Evolutionary conservation across 2,888 invertebrate species (phyloP), one percentile per base, ranked within the genome.

Genomic region (Blastobasis adustella): DNA sequence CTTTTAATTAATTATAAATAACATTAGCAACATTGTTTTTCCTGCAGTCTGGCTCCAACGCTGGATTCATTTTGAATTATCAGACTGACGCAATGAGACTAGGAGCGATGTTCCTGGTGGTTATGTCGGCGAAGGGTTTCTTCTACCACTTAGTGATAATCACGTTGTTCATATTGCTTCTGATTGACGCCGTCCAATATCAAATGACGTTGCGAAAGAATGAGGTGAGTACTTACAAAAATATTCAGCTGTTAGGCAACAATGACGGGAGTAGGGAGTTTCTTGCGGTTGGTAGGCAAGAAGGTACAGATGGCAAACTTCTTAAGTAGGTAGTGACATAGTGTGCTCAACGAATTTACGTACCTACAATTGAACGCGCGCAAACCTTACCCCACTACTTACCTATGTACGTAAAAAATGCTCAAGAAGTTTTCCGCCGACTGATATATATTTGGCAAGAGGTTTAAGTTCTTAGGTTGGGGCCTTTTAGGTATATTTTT

Each of bases 111-210:
- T 37, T 73, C 1, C 58, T 83, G 0, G 74, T 82, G 78, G 57
- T 69, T 0, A 56, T 82, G 3, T 53, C 68, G 0, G 50, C 81
- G 23, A 83, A 83, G 53, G 82, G 80, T 1, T 80, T 67, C 56
- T 53, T 76, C 5, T 64, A 58, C 3, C 71, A 72, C 8, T 49
- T 59, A 4, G 50, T 79, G 2, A 78, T 73, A 49, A 56, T 74
- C 4, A 59, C 68, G 4, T 60, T 82, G 4, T 56, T 79, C 0
- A 45, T 70, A 8, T 45, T 79, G 10, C 56, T 83, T 2, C 51
- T 66, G 0, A 41, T 68, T 10, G 76, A 71, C 55, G 50, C 66
- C 3, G 46, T 61, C 0, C 60, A 68, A 37, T 64, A 69, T 49
- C 63, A 61, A 8, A 62, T 62, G 6, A 45, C 49, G 7, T 6